Conservation (phyloP, 2,113 vertebrate genomes). For the Aptenodytes patagonicus region DNA sequence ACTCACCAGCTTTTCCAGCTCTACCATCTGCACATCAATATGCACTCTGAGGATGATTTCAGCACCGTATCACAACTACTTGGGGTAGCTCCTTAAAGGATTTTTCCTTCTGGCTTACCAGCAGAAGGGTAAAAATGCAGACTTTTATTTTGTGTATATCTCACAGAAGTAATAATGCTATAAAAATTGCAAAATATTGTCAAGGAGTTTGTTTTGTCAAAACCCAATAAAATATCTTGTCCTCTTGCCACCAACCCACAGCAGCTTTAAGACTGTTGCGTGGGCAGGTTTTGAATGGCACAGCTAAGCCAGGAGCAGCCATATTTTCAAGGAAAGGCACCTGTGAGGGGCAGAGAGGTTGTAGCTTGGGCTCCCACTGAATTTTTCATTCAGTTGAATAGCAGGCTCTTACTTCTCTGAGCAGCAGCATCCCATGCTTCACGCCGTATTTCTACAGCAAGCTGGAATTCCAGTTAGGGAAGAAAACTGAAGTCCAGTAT, state of each 20-base stretch:
- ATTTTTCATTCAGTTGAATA: neutral
- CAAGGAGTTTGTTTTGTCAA: neutral
- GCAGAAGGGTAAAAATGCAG: neutral
- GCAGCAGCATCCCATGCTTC: neutral
- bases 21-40: slow-evolving; percentile 34
- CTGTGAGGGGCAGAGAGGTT: neutral
- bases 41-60: neutral
- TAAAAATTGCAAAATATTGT: neutral
- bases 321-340: neutral
- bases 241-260: neutral
- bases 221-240: neutral
- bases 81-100: neutral
- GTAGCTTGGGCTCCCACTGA: neutral
- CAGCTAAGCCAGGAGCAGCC: neutral
- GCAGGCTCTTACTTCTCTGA: neutral
- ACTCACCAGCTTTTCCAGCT: slow-evolving; percentile 23
- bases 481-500: neutral
- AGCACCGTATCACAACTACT: neutral
- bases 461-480: neutral
- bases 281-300: neutral
- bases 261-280: neutral
- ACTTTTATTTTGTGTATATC: neutral
- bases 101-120: neutral
- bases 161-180: neutral
- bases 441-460: neutral